These are phyloP conservation scores for Euthynnus affinis DNA, from an alignment of 2,797 vertebrate species.

Conservation along the genomic window DNA sequence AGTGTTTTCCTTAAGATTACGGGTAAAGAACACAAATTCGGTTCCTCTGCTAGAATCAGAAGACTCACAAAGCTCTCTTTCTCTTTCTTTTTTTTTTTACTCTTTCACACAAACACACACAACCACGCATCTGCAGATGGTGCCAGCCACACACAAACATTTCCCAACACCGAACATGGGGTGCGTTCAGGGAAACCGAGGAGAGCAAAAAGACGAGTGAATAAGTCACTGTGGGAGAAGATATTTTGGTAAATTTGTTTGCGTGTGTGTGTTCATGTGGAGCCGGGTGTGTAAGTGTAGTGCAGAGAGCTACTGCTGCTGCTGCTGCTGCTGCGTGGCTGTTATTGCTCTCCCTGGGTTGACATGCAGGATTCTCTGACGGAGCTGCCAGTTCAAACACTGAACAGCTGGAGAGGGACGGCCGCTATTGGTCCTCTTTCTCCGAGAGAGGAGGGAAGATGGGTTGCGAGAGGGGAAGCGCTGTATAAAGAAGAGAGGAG, in stretches of 20 bases:
- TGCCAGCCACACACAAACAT: neutral
- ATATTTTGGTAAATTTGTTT: neutral
- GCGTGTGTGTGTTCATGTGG: slow-evolving; percentile 3
- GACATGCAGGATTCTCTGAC: slow-evolving; percentile 40
- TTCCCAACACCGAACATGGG: slow-evolving; percentile 10
- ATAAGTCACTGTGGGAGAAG: slow-evolving; percentile 12
- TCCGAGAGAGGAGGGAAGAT: slow-evolving; percentile 29
- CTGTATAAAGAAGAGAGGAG: neutral
- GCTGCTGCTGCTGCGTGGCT: slow-evolving; percentile 7
- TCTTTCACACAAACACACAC: neutral
- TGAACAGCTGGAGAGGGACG: slow-evolving; percentile 60
- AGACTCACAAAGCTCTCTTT: neutral
- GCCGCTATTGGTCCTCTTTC: slow-evolving; percentile 30
- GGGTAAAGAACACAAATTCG: neutral
- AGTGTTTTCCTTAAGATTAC: neutral
- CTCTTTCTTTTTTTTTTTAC: neutral
- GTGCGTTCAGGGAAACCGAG: neutral
- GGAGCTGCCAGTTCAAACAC: slow-evolving; percentile 63
- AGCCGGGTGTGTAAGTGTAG: neutral
- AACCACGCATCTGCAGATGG: neutral
- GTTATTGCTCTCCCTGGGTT: too few species aligned
- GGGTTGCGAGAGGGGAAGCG: neutral
- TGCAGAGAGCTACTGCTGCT: slow-evolving; percentile 37
- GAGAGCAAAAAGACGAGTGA: neutral
- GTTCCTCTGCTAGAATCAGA: neutral